Evolutionary conservation across 2,888 invertebrate genomes (phyloP).

Genomic region (Nymphalis urticae): DNA sequence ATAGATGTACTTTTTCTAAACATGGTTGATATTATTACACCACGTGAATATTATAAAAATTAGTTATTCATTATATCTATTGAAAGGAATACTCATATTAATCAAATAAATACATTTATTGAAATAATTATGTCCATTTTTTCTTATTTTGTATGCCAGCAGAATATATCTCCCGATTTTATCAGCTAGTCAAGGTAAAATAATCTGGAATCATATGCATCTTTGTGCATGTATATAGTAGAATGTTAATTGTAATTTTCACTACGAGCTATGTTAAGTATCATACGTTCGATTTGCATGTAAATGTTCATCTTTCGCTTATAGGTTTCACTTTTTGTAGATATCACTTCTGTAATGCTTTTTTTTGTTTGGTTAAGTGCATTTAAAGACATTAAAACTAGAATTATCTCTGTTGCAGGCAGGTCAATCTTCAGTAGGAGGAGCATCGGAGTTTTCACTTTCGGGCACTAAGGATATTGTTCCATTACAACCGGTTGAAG

Average conservation of each 20-base stretch:
- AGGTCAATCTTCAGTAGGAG: slow-evolving; percentile 54
- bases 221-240: slow-evolving; percentile 26
- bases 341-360: slow-evolving; percentile 6
- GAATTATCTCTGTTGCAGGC: slow-evolving; percentile 49
- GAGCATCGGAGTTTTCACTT: slow-evolving; percentile 56
- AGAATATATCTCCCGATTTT: slow-evolving; percentile 24
- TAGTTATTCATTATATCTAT: background rate
- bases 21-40: slow-evolving; percentile 11
- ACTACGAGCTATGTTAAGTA: slow-evolving; percentile 2
- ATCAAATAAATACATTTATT: background rate
- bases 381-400: background rate
- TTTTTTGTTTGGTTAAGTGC: background rate
- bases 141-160: slow-evolving; percentile 23
- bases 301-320: slow-evolving; percentile 10
- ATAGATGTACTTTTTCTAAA: background rate
- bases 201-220: slow-evolving; percentile 16
- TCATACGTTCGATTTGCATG: slow-evolving; percentile 23
- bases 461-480: slow-evolving; percentile 49
- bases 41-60: background rate
- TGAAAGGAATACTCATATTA: background rate
- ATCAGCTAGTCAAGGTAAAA: slow-evolving; percentile 31
- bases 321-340: background rate
- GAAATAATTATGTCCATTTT: slow-evolving; percentile 4
- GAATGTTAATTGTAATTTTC: slow-evolving; percentile 5
- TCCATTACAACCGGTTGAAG: slow-evolving; percentile 44